Evolutionary conservation across 2,888 invertebrate genomes (phyloP).

Genomic region (Lamellibrachia columna): DNA sequence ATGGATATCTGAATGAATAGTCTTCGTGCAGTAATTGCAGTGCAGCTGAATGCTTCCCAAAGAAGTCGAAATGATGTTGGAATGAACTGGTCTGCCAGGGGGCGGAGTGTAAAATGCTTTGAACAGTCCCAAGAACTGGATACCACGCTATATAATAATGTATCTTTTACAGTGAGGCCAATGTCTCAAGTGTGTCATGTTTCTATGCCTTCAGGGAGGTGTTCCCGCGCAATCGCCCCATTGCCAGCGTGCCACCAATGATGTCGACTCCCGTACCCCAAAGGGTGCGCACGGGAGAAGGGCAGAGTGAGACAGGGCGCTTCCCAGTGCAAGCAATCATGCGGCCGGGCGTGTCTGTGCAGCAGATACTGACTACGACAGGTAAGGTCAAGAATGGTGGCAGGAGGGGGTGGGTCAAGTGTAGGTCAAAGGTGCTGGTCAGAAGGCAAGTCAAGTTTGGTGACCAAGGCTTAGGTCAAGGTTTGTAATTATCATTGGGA

Average conservation of each 20-base stretch:
- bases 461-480: neutral
- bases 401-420: neutral
- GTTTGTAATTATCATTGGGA: neutral
- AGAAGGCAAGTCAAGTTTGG: neutral
- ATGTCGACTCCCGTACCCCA: constrained; percentile 70
- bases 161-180: no score
- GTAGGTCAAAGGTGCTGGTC: neutral
- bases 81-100: no score
- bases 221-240: constrained; percentile 60
- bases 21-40: no score
- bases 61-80: no score
- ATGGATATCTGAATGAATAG: no score
- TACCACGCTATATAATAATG: no score
- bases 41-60: no score
- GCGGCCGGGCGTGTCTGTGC: constrained; percentile 91
- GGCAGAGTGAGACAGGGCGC: neutral
- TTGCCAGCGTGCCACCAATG: constrained; percentile 81
- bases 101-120: no score
- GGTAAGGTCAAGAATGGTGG: constrained; percentile 68
- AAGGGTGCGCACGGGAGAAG: constrained; percentile 40
- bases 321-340: constrained; percentile 67
- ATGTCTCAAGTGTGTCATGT: no score
- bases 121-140: no score
- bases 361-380: constrained; percentile 91
- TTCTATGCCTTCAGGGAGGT: neutral